Conservation (phyloP, 1,140 invertebrate species). For the Eufriesea mexicana region DNA sequence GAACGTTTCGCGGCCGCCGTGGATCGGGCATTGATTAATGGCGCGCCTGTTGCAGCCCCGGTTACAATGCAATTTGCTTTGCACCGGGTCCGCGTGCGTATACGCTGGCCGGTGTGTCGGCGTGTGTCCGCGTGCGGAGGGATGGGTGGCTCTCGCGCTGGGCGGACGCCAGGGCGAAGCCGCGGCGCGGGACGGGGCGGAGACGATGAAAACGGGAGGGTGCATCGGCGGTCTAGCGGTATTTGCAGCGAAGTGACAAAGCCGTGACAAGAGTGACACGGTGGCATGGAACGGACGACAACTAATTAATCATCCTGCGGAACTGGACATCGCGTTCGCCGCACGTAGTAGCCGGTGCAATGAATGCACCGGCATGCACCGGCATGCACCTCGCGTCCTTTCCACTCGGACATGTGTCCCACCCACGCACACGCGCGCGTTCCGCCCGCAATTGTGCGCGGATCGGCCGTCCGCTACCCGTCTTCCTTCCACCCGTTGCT, state of each 20-base stretch:
- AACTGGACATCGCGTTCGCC: conserved; percentile 65
- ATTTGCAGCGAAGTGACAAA: conserved; percentile 81
- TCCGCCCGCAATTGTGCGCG: conserved; percentile 35
- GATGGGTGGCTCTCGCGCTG: not conserved
- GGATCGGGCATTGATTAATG: conserved; percentile 82
- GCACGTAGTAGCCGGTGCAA: conserved; percentile 55
- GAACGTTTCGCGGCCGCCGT: conserved; percentile 72
- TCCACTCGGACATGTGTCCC: conserved; percentile 62
- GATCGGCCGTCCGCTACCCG: conserved; percentile 45
- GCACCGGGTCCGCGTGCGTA: conserved; percentile 36
- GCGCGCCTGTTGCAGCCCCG: conserved; percentile 81
- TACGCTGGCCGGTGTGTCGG: conserved; percentile 5
- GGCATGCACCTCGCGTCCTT: conserved; percentile 71
- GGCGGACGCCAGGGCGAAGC: too few species aligned
- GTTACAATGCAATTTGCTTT: conserved; percentile 83
- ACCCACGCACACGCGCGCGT: not conserved
- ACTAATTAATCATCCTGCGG: conserved; percentile 82
- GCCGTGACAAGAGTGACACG: conserved; percentile 82
- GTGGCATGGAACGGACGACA: conserved; percentile 81
- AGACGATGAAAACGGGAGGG: conserved; percentile 32
- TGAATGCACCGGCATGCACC: conserved; percentile 77
- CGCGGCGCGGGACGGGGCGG: not conserved
- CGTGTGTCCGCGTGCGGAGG: conserved; percentile 37
- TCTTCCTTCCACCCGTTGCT: not conserved
- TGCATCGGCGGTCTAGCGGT: conserved; percentile 48